Evolutionary conservation across 2,797 vertebrate genomes (phyloP), one percentile per base, ranked within the genome.

Genomic region (Knipowitschia caucasica): DNA sequence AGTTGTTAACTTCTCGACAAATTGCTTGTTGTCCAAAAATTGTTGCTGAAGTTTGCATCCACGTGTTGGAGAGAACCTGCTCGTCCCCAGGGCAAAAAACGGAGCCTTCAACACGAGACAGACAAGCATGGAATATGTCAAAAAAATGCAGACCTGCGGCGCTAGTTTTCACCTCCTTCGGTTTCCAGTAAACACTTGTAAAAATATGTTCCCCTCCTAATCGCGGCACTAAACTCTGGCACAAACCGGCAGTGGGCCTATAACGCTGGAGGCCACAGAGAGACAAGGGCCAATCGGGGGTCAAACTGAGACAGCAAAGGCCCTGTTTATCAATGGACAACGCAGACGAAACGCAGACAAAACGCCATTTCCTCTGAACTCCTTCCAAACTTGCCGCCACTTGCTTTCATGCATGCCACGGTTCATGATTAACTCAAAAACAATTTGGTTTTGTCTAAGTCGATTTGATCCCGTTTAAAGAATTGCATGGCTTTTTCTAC

Each of bases 281-380:
- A 78, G 82, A 85, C 78, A 78, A 73, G 60, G 75, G 78, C 79
- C 76, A 87, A 75, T 68, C 55, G 63, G 70, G 78, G 83, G 82
- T 86, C 85, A 85, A 23, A 67, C 64, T 72, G 53, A 61, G 71
- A 80, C 55, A 64, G 71, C 44, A 72, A 55, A 34, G 45, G 40
- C 56, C 53, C 54, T 65, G 56, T 86, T 78, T 82, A 83, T 56
- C 71, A 72, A 69, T 67, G 65, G 69, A 73, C 62, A 62, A 65
- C 53, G 61, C 38, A 78, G 62, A 82, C 68, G 62, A 60, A 69
- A 56, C 56, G 39, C 58, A 67, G 59, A 73, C 65, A 34, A 12
- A 79, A 54, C 34, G 25, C 8, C 15, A 78, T 80, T 75, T 81
- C 73, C 68, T 81, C 57, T 52, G 36, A n/a, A 73, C 64, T 64